Percentiles rank a stretch among this genome's conserved stretches.
Evolutionary conservation across 2,888 invertebrate species (phyloP).

Genomic region (Euclidia mi): DNA sequence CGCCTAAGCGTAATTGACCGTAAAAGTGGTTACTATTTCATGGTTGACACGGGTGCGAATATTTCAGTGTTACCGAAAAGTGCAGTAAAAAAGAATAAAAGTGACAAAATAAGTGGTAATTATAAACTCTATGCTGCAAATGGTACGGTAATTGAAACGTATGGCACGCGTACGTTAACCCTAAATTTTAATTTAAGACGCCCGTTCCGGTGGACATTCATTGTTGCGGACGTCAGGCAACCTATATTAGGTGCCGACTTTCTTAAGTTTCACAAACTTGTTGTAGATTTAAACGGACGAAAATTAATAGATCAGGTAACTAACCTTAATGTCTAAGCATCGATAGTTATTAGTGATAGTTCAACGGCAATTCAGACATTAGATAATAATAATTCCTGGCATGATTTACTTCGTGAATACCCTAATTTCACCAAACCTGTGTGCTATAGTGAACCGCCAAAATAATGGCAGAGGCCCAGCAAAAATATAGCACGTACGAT

Average conservation of each 20-base stretch:
- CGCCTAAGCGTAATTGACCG: too few relatives aligned
- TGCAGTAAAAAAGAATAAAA: background rate
- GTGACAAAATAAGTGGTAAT: background rate
- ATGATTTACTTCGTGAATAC: background rate
- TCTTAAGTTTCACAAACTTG: background rate
- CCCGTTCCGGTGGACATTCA: conserved; percentile 24
- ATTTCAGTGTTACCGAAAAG: conserved; percentile 3
- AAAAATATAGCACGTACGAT: conserved; percentile 24
- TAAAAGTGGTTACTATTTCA: conserved; percentile 29
- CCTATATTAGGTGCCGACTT: conserved; percentile 19
- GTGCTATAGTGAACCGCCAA: background rate
- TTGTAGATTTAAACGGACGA: conserved; percentile 1
- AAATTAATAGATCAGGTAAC: background rate
- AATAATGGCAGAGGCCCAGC: conserved; percentile 6
- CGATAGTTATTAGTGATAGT: background rate
- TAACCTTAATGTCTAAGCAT: background rate
- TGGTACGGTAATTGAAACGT: conserved; percentile 19
- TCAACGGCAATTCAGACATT: background rate
- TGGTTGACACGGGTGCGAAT: background rate
- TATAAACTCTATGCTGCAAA: conserved; percentile 25
- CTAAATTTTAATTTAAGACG: conserved; percentile 22
- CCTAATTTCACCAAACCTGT: conserved; percentile 6
- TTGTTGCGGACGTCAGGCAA: conserved; percentile 24
- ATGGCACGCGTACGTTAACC: conserved; percentile 13
- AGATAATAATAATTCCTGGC: background rate